Base-by-base conservation (phyloP, 2,113 vertebrate species). In the Mungos mungo region DNA sequence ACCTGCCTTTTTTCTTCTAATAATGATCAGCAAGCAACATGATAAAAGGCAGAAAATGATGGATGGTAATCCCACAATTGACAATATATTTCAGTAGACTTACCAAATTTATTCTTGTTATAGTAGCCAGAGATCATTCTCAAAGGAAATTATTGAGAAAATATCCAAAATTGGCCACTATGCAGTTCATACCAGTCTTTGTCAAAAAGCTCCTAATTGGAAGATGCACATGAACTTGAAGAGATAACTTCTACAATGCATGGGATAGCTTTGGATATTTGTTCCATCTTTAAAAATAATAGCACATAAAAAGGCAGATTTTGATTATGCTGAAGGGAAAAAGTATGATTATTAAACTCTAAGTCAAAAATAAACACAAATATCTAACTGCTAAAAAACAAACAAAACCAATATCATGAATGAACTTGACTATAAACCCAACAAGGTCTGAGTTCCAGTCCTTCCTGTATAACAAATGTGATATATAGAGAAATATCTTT, bases 1-100 rank as follows among this genome's bases (percentile, higher is more conserved):
- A 95, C n/a, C 45, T 66, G 47, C 63, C 18, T 57, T 83, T 35
- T 87, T 95, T 27, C 47, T 95, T 96, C 50, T 83, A 94, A 86
- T 81, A 92, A 66, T n/a, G 21, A 86, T 65, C 35, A 90, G 38
- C 72, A 97, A 52, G 31, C 31, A 77, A 65, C 38, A 77, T 81
- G 41, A 54, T 79, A 92, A 96, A 88, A 79, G 4, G 38, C 52
- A 93, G 35, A 47, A 84, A 84, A 89, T 23, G 35, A 41, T 74
- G 31, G n/a, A 13, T 66, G 38, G 35, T 82, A 90, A 57, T 66
- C 35, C 76, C 19, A 71, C 33, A 85, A 38, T 0, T 54, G 12
- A 65, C 33, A 82, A 88, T 33, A 16, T 4, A 38, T 13, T 23
- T 89, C 71, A 71, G 7, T 9, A 45, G 52, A 77, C 23, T 41